These are phyloP conservation scores for Mareca penelope DNA, from an alignment of 2,797 vertebrate species.

Conservation along the genomic window DNA sequence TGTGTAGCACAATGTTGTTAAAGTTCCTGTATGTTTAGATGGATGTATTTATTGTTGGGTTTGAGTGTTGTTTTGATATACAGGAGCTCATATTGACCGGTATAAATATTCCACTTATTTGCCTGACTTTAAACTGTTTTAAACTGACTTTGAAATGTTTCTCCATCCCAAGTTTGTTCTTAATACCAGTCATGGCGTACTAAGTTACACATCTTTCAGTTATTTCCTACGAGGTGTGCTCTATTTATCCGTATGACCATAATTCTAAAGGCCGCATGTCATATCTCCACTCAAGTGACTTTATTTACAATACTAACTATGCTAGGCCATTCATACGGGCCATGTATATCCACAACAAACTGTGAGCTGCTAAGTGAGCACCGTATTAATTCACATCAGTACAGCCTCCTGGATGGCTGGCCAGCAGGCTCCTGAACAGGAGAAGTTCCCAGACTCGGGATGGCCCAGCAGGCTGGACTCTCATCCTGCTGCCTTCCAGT, in stretches of 20 bases:
- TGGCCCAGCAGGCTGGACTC: not conserved
- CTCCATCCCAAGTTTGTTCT: not conserved
- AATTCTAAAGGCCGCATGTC: not conserved
- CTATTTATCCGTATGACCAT: not conserved
- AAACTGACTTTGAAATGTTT: not conserved
- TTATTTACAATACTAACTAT: not conserved
- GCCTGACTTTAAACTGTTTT: not conserved
- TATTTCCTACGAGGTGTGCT: not conserved
- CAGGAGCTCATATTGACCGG: not conserved
- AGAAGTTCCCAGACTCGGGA: not conserved
- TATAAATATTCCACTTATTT: not conserved
- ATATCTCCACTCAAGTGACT: not conserved
- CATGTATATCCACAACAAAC: not conserved
- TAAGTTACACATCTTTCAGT: not conserved
- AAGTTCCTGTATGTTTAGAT: not conserved
- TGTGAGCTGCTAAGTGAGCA: not conserved
- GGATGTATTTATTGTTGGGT: not conserved
- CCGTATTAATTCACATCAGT: not conserved
- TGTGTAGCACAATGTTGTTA: not conserved
- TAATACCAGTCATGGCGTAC: not conserved
- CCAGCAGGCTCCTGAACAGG: not conserved
- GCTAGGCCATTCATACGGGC: not conserved
- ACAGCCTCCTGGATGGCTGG: not conserved
- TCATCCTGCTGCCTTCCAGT: not conserved
- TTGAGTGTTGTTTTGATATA: not conserved